Conservation (phyloP, 30 jellyfish, hydroid and myxozoan genomes). For the Sanderia malayensis region DNA sequence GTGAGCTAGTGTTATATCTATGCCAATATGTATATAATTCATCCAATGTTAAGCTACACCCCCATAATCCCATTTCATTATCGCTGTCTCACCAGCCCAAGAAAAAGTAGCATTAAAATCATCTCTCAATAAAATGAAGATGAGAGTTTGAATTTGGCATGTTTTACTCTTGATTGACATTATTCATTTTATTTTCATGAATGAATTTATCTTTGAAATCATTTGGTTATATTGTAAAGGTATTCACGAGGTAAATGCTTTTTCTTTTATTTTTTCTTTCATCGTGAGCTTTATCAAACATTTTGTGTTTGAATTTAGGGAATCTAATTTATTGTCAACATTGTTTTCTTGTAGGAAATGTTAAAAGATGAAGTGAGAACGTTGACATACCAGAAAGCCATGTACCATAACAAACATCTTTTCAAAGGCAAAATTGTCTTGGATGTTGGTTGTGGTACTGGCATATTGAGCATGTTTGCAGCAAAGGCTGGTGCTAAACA, state of each 20-base stretch:
- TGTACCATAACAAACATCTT: conserved; percentile 92
- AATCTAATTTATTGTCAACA: too few species aligned
- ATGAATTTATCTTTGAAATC: not conserved
- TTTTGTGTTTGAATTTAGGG: too few species aligned
- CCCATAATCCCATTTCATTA: too few species aligned
- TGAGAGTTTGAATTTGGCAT: too few species aligned
- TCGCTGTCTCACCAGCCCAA: too few species aligned
- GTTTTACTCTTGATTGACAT: not conserved
- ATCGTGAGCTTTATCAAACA: too few species aligned
- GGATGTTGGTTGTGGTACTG: conserved; percentile 99
- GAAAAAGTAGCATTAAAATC: too few species aligned
- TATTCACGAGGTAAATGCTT: conserved; percentile 34
- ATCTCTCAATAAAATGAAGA: too few species aligned
- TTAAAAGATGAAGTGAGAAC: conserved; percentile 98
- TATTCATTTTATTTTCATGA: not conserved
- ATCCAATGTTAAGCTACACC: too few species aligned
- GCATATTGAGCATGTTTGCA: conserved; percentile 97
- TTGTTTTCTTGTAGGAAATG: conserved; percentile 76
- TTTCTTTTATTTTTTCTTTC: not conserved
- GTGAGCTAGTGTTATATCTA: too few species aligned
- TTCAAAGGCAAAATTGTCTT: conserved; percentile 91
- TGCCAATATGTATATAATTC: too few species aligned
- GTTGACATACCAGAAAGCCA: conserved; percentile 86
- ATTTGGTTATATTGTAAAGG: conserved; percentile 12
- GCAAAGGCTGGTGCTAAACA: conserved; percentile 99